phyloP scores from a whole-genome alignment of 2,888 invertebrate species.

The Athrips mouffetella region DNA sequence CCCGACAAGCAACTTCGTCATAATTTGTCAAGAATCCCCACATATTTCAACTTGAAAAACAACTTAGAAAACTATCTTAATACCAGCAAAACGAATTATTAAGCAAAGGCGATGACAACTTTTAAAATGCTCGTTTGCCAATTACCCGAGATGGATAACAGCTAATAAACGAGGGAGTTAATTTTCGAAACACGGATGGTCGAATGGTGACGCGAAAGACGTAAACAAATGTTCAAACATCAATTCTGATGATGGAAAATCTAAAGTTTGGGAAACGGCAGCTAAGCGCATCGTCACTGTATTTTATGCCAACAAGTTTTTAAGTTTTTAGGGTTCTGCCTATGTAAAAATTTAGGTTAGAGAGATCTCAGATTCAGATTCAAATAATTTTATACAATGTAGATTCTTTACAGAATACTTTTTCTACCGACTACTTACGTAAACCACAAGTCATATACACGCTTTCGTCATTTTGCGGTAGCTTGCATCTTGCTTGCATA shows the following conservation, averaged over 20 bases:
- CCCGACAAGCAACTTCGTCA: too few species aligned
- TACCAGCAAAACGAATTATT: not conserved
- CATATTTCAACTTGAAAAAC: not conserved
- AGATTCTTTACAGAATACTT: too few species aligned
- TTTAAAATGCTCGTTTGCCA: constrained; percentile 35
- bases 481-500: too few species aligned
- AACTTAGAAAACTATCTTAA: not conserved
- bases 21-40: too few species aligned
- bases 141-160: constrained; percentile 43
- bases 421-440: too few species aligned
- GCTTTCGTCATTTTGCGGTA: too few species aligned
- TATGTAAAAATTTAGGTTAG: not conserved
- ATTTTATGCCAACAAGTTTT: constrained; percentile 6
- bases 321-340: constrained; percentile 1
- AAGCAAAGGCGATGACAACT: constrained; percentile 35
- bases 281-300: constrained; percentile 27
- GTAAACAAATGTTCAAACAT: constrained; percentile 50
- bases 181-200: constrained; percentile 41
- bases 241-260: constrained; percentile 42
- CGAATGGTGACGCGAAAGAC: constrained; percentile 44
- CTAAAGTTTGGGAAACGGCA: constrained; percentile 40
- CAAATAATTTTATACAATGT: too few species aligned
- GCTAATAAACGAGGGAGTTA: constrained; percentile 45
- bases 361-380: not conserved
- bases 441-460: too few species aligned